Conservation (phyloP, 2,113 vertebrate species). For the Pteruthius melanotis region DNA sequence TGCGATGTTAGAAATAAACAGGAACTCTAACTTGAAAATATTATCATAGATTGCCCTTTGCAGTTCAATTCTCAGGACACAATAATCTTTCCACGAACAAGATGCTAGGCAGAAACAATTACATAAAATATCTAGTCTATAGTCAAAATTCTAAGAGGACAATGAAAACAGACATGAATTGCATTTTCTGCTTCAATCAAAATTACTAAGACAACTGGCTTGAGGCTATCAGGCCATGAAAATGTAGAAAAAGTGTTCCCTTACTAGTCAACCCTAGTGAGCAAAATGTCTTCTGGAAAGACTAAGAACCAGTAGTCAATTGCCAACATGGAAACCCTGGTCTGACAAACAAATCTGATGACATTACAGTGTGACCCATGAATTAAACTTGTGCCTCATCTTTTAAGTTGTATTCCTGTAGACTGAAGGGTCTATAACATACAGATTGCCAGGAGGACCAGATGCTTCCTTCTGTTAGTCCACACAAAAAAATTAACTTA, state of each 20-base stretch:
- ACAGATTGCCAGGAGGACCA: neutral
- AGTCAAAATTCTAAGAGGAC: neutral
- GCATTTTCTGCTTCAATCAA: neutral
- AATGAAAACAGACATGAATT: neutral
- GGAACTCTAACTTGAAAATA: conserved; percentile 1
- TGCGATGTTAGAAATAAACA: neutral
- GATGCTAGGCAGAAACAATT: neutral
- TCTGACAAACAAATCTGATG: neutral
- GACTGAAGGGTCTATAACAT: neutral
- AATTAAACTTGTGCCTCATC: neutral
- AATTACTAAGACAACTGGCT: neutral
- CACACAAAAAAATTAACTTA: neutral
- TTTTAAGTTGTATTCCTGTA: neutral
- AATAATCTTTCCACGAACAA: neutral
- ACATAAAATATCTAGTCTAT: neutral
- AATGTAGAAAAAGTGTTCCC: neutral
- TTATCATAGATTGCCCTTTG: neutral
- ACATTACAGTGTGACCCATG: neutral
- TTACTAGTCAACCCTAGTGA: neutral
- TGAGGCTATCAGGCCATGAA: neutral
- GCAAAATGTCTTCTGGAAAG: neutral
- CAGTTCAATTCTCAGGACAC: neutral
- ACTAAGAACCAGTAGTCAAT: neutral
- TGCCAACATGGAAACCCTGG: neutral
- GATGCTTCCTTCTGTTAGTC: neutral